phyloP scores from a whole-genome alignment of 1,140 invertebrate species.

The Grapholita molesta region DNA sequence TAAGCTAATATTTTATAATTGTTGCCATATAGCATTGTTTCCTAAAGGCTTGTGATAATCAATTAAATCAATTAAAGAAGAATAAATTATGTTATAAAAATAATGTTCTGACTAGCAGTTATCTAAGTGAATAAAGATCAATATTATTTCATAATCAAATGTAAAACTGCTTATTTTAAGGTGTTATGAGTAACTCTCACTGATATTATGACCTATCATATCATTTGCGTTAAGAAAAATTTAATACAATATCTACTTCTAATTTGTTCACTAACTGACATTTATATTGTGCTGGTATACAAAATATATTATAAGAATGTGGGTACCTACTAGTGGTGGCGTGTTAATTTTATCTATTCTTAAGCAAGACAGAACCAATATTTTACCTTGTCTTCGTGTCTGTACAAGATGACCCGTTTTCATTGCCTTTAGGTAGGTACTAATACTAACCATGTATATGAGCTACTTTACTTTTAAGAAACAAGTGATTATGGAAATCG shows the following conservation, averaged over 20 bases:
- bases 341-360: no score
- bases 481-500: not conserved
- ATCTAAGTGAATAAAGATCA: not conserved
- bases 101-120: not conserved
- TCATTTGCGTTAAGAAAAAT: not conserved
- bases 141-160: not conserved
- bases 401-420: no score
- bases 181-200: not conserved
- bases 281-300: not conserved
- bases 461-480: no score
- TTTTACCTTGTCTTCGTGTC: no score
- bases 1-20: slow-evolving; percentile 4
- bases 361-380: no score
- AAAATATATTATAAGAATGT: not conserved
- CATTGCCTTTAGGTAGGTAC: no score
- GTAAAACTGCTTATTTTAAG: not conserved
- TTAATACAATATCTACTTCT: no score
- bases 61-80: not conserved
- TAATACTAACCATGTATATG: no score
- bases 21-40: slow-evolving; percentile 1
- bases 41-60: slow-evolving; percentile 6
- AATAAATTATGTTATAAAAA: not conserved
- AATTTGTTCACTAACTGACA: not conserved
- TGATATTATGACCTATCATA: not conserved
- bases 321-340: no score